Conservation (phyloP, 2,888 invertebrate species). For the Acheta domesticus region DNA sequence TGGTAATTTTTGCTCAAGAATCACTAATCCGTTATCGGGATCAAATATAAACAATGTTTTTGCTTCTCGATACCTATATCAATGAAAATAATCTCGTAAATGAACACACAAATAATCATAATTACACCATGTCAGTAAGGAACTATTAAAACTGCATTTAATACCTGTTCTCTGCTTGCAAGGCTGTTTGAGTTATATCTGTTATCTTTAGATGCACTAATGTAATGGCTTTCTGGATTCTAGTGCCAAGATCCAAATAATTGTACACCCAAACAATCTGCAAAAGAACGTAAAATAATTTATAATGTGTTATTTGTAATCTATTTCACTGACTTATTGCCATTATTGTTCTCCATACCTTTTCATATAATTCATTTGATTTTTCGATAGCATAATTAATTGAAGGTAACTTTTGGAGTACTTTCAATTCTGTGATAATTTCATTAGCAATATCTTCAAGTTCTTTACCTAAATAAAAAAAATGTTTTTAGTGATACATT, state of each 20-base stretch:
- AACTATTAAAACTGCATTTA: neutral
- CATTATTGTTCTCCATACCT: constrained; percentile 46
- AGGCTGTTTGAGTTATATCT: constrained; percentile 70
- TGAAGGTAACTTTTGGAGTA: constrained; percentile 59
- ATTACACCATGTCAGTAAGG: neutral
- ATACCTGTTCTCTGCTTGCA: constrained; percentile 74
- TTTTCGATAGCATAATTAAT: constrained; percentile 57
- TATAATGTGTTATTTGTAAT: neutral
- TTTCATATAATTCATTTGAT: constrained; percentile 59
- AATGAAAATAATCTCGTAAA: constrained; percentile 21
- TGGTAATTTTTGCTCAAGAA: constrained; percentile 80
- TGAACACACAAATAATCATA: constrained; percentile 25
- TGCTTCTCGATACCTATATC: constrained; percentile 68
- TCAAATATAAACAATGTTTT: constrained; percentile 86
- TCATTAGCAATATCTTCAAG: constrained; percentile 60
- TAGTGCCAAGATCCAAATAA: constrained; percentile 70
- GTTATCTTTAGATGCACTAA: constrained; percentile 67
- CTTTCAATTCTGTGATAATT: constrained; percentile 59
- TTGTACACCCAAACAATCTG: constrained; percentile 64
- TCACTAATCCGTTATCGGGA: constrained; percentile 70
- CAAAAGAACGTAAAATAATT: constrained; percentile 27
- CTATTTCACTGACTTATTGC: constrained; percentile 18
- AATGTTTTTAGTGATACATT: neutral
- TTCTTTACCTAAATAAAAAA: constrained; percentile 47
- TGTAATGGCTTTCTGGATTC: constrained; percentile 60